Evolutionary conservation across 2,113 vertebrate genomes (phyloP).

Genomic region (Isurus oxyrinchus): DNA sequence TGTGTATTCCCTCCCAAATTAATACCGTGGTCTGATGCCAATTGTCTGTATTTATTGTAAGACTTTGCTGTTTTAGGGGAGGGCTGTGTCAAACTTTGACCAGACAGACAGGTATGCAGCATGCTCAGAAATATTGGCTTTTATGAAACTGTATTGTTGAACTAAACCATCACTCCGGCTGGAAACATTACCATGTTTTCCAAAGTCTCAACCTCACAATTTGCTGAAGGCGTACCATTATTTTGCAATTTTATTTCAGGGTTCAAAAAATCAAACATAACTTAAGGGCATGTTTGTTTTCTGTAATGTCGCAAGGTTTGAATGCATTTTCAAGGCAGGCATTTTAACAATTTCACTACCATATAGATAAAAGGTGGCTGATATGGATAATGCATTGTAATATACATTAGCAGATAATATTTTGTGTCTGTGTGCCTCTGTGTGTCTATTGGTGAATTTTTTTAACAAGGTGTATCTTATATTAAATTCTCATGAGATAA

Average conservation of each 20-base stretch:
- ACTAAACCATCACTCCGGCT: background rate
- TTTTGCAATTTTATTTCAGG: background rate
- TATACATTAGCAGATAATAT: background rate
- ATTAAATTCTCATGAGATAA: background rate
- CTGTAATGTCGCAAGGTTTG: background rate
- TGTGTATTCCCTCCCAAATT: background rate
- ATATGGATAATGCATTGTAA: background rate
- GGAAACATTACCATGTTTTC: background rate
- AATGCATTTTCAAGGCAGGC: background rate
- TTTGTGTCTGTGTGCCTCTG: background rate
- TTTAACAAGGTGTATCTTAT: background rate
- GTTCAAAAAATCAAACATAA: background rate
- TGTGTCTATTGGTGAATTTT: background rate
- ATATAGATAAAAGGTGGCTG: background rate
- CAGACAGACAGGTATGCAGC: constrained; percentile 22
- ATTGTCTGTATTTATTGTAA: background rate
- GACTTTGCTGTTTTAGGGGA: constrained; percentile 5
- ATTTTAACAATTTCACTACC: background rate
- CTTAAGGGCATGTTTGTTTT: background rate
- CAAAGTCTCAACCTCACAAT: background rate
- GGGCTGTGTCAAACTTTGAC: constrained; percentile 20
- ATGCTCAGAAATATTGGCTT: background rate
- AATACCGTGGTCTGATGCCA: background rate
- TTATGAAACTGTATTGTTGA: background rate
- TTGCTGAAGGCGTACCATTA: background rate